Base-by-base conservation (phyloP, 2,113 vertebrate species). In the Oncorhynchus masou region DNA sequence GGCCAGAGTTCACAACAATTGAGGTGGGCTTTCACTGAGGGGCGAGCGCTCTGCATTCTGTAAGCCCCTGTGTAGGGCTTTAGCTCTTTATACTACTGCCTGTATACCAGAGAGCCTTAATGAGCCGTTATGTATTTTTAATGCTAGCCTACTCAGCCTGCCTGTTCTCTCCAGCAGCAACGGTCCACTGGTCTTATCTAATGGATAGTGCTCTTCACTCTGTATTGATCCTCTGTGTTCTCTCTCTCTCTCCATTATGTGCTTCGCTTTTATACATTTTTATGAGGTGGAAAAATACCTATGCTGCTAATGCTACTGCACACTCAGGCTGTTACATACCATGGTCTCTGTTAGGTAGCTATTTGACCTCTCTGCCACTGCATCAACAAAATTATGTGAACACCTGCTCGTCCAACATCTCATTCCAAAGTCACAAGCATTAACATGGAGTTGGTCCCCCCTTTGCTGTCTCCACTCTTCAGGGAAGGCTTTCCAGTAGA, bases 81-180 rank as follows among this genome's bases (percentile, higher is more conserved):
- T 83, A 80, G 86, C 87, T 87, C 74, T 79, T 13, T 16, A 39
- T 31, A 25, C 54, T 70, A 24, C 80, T 84, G 69, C 51, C 51
- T 19, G 80, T 70, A 75, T 77, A 74, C 74, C 60, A 51, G 60
- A 76, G 71, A 78, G 69, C 71, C 81, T 70, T 83, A 83, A 87
- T 87, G 85, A 88, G 74, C 76, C 80, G 79, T 88, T 76, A 88
- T 92, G 91, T 87, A 91, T 92, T 85, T 89, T 91, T 91, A 85
- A 92, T 92, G 88, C 62, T 4, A 59, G 25, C 74, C 60, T 76
- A 65, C 51, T 19, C 51, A 54, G 51, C 51, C 51, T 54, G 51
- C 71, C 16, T 78, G 64, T 80, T 85, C 65, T 81, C 65, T 80
- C 74, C 57, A 76, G 85, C 51, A 45, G 39, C 59, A 5, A 57